phyloP scores from a whole-genome alignment of 2,797 vertebrate species.

The Sylvia borin region DNA sequence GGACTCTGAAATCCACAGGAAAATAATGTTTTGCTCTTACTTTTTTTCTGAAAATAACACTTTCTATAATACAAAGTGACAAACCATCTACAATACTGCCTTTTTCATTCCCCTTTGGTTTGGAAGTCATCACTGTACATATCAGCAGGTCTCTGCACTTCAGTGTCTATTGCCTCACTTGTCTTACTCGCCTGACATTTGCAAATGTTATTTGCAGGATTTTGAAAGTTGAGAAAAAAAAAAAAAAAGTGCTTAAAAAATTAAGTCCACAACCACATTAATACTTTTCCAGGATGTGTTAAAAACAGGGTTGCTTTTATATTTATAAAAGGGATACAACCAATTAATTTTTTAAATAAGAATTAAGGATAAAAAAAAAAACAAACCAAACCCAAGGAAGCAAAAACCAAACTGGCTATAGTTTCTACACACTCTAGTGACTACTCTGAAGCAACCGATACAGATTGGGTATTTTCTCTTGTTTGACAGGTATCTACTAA shows the following conservation, averaged over 20 bases:
- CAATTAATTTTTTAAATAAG: slow-evolving; percentile 69
- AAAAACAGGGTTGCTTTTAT: slow-evolving; percentile 76
- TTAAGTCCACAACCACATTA: slow-evolving; percentile 74
- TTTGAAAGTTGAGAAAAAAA: slow-evolving; percentile 58
- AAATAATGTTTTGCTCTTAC: slow-evolving; percentile 66
- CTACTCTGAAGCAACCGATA: slow-evolving; percentile 76
- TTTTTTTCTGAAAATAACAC: slow-evolving; percentile 69
- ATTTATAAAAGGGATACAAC: slow-evolving; percentile 77
- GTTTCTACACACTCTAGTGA: slow-evolving; percentile 76
- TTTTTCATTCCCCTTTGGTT: slow-evolving; percentile 80
- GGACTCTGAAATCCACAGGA: slow-evolving; percentile 71
- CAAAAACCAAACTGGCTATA: slow-evolving; percentile 64
- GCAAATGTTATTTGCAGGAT: slow-evolving; percentile 70
- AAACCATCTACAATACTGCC: slow-evolving; percentile 75
- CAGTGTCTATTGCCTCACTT: slow-evolving; percentile 75
- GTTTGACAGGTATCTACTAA: slow-evolving; percentile 76
- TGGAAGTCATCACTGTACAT: slow-evolving; percentile 75
- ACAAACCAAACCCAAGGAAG: background rate
- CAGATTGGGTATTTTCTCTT: slow-evolving; percentile 74
- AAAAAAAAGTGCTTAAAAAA: slow-evolving; percentile 71
- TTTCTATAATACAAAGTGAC: slow-evolving; percentile 77
- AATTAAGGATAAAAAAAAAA: background rate
- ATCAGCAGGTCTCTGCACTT: slow-evolving; percentile 70
- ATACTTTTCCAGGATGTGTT: slow-evolving; percentile 75
- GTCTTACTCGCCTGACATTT: slow-evolving; percentile 73